A percentile compares a stretch with the other conserved stretches of the same genome.
Conservation (phyloP, 2,888 invertebrate species). For the Xestia ashworthii region DNA sequence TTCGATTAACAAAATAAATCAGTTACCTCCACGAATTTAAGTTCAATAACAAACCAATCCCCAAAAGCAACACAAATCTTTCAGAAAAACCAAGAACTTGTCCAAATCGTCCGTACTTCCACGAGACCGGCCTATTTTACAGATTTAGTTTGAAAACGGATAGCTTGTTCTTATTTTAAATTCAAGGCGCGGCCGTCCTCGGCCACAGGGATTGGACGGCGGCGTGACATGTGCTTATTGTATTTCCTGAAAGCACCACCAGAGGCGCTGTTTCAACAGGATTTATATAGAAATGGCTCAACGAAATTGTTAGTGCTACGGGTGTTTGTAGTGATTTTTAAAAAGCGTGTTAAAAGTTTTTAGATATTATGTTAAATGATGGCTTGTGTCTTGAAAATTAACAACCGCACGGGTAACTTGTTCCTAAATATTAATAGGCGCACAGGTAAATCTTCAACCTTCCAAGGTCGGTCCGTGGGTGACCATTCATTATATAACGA, state of each 20-base stretch:
- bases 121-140: slow-evolving; percentile 54
- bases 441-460: not conserved
- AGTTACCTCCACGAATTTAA: not conserved
- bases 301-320: slow-evolving; percentile 52
- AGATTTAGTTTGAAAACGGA: slow-evolving; percentile 71
- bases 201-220: slow-evolving; percentile 69
- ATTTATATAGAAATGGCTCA: slow-evolving; percentile 64
- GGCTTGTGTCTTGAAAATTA: not conserved
- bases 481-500: not conserved
- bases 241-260: slow-evolving; percentile 72
- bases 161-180: slow-evolving; percentile 73
- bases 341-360: not conserved
- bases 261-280: slow-evolving; percentile 63
- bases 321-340: slow-evolving; percentile 16
- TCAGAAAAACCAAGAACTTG: not conserved
- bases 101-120: slow-evolving; percentile 22
- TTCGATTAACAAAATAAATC: not conserved
- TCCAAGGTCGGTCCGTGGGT: not conserved
- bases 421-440: not conserved
- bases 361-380: not conserved
- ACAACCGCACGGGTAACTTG: no score
- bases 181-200: slow-evolving; percentile 71
- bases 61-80: slow-evolving; percentile 11
- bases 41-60: not conserved
- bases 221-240: slow-evolving; percentile 78